phyloP scores from a whole-genome alignment of 2,113 vertebrate species.

The Synchiropus splendidus region DNA sequence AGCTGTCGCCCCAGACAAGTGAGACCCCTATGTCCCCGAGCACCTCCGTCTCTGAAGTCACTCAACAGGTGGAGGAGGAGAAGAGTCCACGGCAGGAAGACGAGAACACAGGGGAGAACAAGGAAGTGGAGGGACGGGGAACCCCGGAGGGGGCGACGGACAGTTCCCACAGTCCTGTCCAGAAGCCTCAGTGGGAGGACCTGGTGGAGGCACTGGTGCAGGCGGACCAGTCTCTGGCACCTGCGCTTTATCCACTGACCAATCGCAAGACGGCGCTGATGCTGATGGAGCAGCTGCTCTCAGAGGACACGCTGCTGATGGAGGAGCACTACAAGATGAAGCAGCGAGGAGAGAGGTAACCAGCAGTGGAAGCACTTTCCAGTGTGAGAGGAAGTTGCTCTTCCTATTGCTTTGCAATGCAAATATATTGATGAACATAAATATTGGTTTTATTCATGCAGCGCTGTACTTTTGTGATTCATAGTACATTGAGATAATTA shows the following conservation, averaged over 20 bases:
- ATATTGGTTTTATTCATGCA: no score
- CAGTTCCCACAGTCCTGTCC: conserved; percentile 3
- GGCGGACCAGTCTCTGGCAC: conserved; percentile 73
- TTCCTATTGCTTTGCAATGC: no score
- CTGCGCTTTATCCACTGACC: conserved; percentile 66
- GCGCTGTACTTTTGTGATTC: no score
- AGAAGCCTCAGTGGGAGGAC: conserved; percentile 56
- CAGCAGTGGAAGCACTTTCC: no score
- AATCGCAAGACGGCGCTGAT: conserved; percentile 75
- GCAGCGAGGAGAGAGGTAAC: conserved; percentile 54
- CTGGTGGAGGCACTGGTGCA: conserved; percentile 72
- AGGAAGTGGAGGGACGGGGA: conserved; percentile 17
- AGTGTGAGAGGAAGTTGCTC: no score
- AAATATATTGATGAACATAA: no score
- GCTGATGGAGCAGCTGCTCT: conserved; percentile 86
- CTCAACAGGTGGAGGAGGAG: conserved; percentile 22
- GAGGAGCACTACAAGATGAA: conserved; percentile 71
- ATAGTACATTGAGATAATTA: conserved; percentile 2
- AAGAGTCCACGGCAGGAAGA: conserved; percentile 6
- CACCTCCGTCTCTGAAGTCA: neutral
- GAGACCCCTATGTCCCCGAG: conserved; percentile 7
- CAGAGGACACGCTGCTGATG: conserved; percentile 69
- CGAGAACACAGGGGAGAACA: conserved; percentile 9
- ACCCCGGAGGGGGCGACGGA: conserved; percentile 28
- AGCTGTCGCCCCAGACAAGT: conserved; percentile 1